Evolutionary conservation across 2,888 invertebrate species (phyloP).

Genomic region (Drosophila niveifrons): DNA sequence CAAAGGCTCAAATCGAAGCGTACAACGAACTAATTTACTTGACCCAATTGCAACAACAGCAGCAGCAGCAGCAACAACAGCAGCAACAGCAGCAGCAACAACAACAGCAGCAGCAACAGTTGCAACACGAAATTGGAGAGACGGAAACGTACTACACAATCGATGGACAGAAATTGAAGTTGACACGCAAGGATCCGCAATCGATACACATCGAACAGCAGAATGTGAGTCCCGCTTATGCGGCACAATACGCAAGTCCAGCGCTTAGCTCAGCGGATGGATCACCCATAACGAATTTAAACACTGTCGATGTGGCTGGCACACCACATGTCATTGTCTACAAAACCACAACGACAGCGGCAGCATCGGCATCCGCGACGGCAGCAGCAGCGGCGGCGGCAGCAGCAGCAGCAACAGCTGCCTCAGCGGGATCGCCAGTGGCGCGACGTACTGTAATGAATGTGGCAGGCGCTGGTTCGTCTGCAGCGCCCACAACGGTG

Average conservation of each 20-base stretch:
- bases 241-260: constrained; percentile 92
- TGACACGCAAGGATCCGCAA: constrained; percentile 75
- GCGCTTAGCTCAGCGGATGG: constrained; percentile 83
- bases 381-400: constrained; percentile 18
- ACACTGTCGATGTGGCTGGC: constrained; percentile 70
- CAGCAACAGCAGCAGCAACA: constrained; percentile 73
- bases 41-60: constrained; percentile 83
- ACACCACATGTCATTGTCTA: constrained; percentile 84
- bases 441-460: constrained; percentile 75
- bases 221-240: constrained; percentile 86
- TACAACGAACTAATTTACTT: constrained; percentile 89
- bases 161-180: constrained; percentile 80
- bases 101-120: constrained; percentile 66
- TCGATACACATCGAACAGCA: constrained; percentile 73
- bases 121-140: constrained; percentile 62
- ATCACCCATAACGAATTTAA: constrained; percentile 81
- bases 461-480: constrained; percentile 81
- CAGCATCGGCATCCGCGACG: constrained; percentile 29
- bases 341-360: constrained; percentile 74
- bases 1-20: constrained; percentile 92
- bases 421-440: constrained; percentile 73
- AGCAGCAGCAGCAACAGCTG: constrained; percentile 48
- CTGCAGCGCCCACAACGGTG: constrained; percentile 86
- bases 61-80: constrained; percentile 65
- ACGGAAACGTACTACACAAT: constrained; percentile 80